A percentile compares a stretch with the other conserved stretches of the same genome.
Evolutionary conservation across 2,113 vertebrate genomes (phyloP).

Genomic region (Struthidea cinerea): DNA sequence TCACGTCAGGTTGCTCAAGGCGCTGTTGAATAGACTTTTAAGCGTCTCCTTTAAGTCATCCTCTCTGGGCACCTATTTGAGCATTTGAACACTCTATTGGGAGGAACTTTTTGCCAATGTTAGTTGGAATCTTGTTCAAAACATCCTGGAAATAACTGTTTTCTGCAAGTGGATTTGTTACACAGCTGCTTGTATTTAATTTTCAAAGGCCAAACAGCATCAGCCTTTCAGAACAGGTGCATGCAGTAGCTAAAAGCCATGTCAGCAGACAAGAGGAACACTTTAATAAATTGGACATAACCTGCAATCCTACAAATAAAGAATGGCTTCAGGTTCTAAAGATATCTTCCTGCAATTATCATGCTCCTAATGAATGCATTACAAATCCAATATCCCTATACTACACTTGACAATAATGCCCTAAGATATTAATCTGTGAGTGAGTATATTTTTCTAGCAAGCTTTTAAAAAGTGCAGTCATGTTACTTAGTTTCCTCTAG

Average conservation of each 20-base stretch:
- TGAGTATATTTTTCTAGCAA: not conserved
- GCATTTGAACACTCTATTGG: not conserved
- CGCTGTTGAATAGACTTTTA: not conserved
- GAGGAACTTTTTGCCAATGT: not conserved
- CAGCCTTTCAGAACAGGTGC: not conserved
- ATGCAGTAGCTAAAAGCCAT: not conserved
- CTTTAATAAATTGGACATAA: not conserved
- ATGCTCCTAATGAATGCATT: not conserved
- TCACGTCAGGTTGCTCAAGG: not conserved
- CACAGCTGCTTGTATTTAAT: not conserved
- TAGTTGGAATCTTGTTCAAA: not conserved
- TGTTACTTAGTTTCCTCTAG: not conserved
- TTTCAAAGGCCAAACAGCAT: not conserved
- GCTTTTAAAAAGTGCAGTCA: not conserved
- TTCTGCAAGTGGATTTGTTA: not conserved
- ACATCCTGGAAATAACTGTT: not conserved
- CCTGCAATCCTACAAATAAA: not conserved
- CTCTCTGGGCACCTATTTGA: not conserved
- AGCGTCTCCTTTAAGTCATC: not conserved
- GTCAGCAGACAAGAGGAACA: not conserved
- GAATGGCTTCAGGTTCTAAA: not conserved
- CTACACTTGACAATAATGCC: not conserved
- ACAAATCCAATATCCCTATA: not conserved
- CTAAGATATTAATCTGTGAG: not conserved
- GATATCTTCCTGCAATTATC: not conserved